These are phyloP conservation scores for Lissocephala sabroskyi DNA, from an alignment of 2,888 invertebrate genomes.

Conservation along the genomic window DNA sequence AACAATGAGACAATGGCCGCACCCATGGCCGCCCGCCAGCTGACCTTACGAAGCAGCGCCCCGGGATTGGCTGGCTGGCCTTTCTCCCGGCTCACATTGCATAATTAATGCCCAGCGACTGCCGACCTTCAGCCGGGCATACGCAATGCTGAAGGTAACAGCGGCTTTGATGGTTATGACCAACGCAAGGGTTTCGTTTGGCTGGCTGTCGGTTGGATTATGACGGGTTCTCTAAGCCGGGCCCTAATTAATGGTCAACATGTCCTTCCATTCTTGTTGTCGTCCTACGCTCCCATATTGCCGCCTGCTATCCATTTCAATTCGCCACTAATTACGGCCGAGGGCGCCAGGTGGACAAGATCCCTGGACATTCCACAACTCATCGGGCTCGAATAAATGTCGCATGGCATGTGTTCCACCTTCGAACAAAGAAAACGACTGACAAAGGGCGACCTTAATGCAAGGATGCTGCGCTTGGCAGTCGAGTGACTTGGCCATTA, in stretches of 20 bases:
- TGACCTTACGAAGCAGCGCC: too few species aligned
- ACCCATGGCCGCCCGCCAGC: slow-evolving; percentile 13
- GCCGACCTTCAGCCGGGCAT: slow-evolving; percentile 4
- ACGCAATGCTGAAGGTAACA: too few species aligned
- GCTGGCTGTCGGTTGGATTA: slow-evolving; percentile 19
- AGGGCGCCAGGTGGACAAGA: too few species aligned
- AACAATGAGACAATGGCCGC: slow-evolving; percentile 5
- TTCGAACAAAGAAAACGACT: too few species aligned
- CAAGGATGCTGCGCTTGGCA: not conserved
- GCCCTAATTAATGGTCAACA: slow-evolving; percentile 29
- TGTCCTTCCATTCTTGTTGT: slow-evolving; percentile 25
- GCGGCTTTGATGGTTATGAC: not conserved
- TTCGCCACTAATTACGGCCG: too few species aligned
- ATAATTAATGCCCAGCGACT: slow-evolving; percentile 25
- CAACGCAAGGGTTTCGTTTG: not conserved
- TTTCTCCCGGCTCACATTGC: slow-evolving; percentile 8
- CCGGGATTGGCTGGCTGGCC: not conserved
- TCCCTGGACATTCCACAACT: too few species aligned
- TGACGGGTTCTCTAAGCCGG: slow-evolving; percentile 21
- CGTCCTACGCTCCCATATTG: too few species aligned
- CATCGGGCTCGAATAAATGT: too few species aligned
- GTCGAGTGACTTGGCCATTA: too few species aligned
- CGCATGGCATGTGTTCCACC: too few species aligned
- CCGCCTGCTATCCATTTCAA: too few species aligned
- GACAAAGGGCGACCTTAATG: slow-evolving; percentile 3